Evolutionary conservation across 2,113 vertebrate genomes (phyloP).

Genomic region (Myocastor coypus): DNA sequence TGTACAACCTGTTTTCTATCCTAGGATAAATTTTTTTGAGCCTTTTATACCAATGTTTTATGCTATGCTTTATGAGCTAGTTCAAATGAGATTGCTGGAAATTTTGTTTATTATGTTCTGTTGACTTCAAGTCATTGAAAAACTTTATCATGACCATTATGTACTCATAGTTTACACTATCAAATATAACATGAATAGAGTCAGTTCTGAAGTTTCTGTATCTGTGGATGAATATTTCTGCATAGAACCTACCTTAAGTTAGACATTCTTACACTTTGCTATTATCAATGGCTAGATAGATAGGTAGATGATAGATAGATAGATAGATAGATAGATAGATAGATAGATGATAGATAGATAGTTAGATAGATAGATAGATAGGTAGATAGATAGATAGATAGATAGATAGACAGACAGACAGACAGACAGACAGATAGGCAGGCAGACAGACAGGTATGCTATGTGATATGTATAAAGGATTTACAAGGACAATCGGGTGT

Average conservation of each 20-base stretch:
- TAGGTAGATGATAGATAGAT: background rate
- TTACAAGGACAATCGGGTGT: background rate
- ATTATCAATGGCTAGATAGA: background rate
- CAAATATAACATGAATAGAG: background rate
- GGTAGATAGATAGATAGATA: background rate
- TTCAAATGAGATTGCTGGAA: background rate
- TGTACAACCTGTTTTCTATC: conserved; percentile 32
- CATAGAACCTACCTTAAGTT: background rate
- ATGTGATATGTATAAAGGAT: background rate
- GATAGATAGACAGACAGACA: background rate
- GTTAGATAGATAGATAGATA: background rate
- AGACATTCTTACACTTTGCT: background rate
- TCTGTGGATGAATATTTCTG: background rate
- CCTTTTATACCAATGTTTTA: conserved; percentile 7
- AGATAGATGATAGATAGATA: background rate
- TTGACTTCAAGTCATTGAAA: conserved; percentile 31
- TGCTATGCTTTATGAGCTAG: background rate
- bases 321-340: background rate
- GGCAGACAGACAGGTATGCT: background rate
- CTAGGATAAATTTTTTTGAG: background rate
- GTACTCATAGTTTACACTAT: background rate
- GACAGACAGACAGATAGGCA: no score
- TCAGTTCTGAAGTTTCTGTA: background rate
- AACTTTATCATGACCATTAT: background rate
- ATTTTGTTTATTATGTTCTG: background rate